Evolutionary conservation across 2,113 vertebrate genomes (phyloP), one percentile per base, ranked within the genome.

Genomic region (Misgurnus anguillicaudatus): DNA sequence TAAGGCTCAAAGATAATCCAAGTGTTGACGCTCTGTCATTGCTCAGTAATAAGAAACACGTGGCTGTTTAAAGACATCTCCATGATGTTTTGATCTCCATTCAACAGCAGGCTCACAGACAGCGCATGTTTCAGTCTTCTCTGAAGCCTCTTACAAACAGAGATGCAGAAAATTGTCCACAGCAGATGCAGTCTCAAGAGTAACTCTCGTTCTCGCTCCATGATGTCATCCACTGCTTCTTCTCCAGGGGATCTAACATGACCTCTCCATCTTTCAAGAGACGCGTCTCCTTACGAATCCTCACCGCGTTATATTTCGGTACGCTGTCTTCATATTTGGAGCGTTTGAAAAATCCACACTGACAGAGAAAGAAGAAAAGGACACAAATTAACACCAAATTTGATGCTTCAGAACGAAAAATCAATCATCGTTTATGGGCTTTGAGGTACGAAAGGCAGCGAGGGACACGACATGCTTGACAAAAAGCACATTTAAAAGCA

Each of bases 281-380:
- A 2, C 91, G 89, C 21, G 95, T 92, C 86, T 96, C 95, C 87
- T 96, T 98, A 8, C 92, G 93, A 83, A 99, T 98, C 83, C 96
- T 94, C 80, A 98, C 96, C 5, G 98, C 98, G 8, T 98, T 93
- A 90, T 99, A 98, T 80, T 90, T 93, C 64, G 97, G 98, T 82
- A 98, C 85, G 16, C 91, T 95, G 88, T 97, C 94, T 10, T 97
- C 94, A 86, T 95, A 95, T 91, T 95, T 95, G 79, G 96, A 94
- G 61, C 95, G 97, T 85, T 93, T 95, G 90, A 99, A 99, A 94
- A 99, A 99, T 85, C 97, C 98, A 57, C 96, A 99, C 98, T 99
- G 88, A 65, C 67, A 19, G 65, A 70, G 19, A 64, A 36, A 80
- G 66, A 72, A 72, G 68, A 81, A 51, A 81, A 55, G 77, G 10